A percentile compares a stretch with the other conserved stretches of the same genome.
These are phyloP conservation scores for Aricia agestis DNA, from an alignment of 1,140 invertebrate species.

Conservation along the genomic window DNA sequence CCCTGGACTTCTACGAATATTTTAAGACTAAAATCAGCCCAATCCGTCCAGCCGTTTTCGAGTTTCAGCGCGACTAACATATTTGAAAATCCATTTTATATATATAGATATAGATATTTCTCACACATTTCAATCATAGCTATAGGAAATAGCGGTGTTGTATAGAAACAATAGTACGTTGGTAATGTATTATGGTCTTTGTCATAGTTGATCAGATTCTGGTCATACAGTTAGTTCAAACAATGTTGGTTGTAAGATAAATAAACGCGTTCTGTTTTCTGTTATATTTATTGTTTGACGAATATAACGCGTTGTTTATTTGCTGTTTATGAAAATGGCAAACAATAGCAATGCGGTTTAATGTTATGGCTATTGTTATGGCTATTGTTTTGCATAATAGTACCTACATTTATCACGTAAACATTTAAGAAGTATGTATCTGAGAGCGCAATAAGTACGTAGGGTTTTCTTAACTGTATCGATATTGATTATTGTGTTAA, in stretches of 20 bases:
- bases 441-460: too few species aligned
- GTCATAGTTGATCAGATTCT: neutral
- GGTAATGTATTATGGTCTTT: neutral
- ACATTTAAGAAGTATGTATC: too few species aligned
- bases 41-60: too few species aligned
- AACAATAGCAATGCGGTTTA: neutral
- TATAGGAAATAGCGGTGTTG: too few species aligned
- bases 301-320: neutral
- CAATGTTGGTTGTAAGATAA: neutral
- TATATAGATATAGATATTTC: too few species aligned
- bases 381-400: neutral
- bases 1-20: too few species aligned
- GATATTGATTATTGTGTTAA: too few species aligned
- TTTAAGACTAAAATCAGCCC: too few species aligned
- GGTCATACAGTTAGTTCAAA: neutral
- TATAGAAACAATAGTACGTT: neutral
- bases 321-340: neutral
- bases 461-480: too few species aligned
- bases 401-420: neutral
- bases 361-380: neutral
- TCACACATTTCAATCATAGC: too few species aligned
- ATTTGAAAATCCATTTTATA: too few species aligned
- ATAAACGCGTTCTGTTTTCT: neutral
- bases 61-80: too few species aligned
- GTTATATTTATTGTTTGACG: conserved; percentile 1